Conservation (phyloP, 2,797 vertebrate genomes). For the Cynodonichthys magdalenae region DNA sequence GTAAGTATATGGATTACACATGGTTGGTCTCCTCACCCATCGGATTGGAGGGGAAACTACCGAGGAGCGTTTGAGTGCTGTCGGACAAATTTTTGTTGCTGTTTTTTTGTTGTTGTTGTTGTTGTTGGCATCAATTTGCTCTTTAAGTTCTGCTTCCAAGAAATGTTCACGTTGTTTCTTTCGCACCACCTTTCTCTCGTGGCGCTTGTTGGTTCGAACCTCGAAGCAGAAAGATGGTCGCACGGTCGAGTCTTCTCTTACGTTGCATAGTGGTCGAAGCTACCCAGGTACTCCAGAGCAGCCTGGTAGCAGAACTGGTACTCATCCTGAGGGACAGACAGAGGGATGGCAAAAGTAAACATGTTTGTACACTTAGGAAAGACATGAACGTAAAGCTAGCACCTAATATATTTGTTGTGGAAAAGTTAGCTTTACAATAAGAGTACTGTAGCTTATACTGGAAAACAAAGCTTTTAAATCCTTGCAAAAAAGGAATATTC, state of each 20-base stretch:
- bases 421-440: too few relatives aligned
- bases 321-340: slow-evolving; percentile 85
- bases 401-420: neutral
- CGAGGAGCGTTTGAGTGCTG: slow-evolving; percentile 60
- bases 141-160: slow-evolving; percentile 61
- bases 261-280: slow-evolving; percentile 99
- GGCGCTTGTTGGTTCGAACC: slow-evolving; percentile 49
- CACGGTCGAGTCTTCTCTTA: slow-evolving; percentile 82
- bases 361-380: too few relatives aligned
- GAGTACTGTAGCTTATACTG: too few relatives aligned
- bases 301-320: slow-evolving; percentile 99
- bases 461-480: too few relatives aligned
- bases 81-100: slow-evolving; percentile 63
- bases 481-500: too few relatives aligned
- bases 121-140: slow-evolving; percentile 56
- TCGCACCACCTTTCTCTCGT: slow-evolving; percentile 35
- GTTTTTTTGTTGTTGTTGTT: slow-evolving; percentile 64
- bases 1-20: slow-evolving; percentile 88
- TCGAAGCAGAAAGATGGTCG: slow-evolving; percentile 61
- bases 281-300: slow-evolving; percentile 95
- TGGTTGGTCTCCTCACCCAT: slow-evolving; percentile 71
- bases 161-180: slow-evolving; percentile 44
- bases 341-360: neutral
- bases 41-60: slow-evolving; percentile 52
- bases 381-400: neutral